Conservation (phyloP, 2,113 vertebrate genomes). For the mouse (Mus musculus) region GRCm39 chr7:112455501-112456000, state of each 20-base stretch:
- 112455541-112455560: background rate
- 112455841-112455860: slow-evolving; percentile 81
- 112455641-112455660: background rate
- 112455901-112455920: slow-evolving; percentile 87
- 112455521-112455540: background rate
- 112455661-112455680: slow-evolving; percentile 58
- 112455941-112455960: slow-evolving; percentile 80
- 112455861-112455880: slow-evolving; percentile 80
- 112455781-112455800: slow-evolving; percentile 38
- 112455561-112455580: slow-evolving; percentile 33
- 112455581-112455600: background rate
- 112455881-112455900: slow-evolving; percentile 85
- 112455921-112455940: slow-evolving; percentile 88
- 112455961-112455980: slow-evolving; percentile 87
- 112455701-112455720: slow-evolving; percentile 60
- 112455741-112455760: slow-evolving; percentile 49
- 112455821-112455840: slow-evolving; percentile 8
- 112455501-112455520: slow-evolving; percentile 70
- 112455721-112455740: slow-evolving; percentile 71
- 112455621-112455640: background rate
- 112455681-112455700: background rate
- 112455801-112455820: slow-evolving; percentile 70
- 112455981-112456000: slow-evolving; percentile 92
- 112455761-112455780: slow-evolving; percentile 60
- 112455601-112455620: background rate